Evolutionary conservation across 2,797 vertebrate genomes (phyloP), one percentile per base, ranked within the genome.

Genomic region (Remorina albescens): DNA sequence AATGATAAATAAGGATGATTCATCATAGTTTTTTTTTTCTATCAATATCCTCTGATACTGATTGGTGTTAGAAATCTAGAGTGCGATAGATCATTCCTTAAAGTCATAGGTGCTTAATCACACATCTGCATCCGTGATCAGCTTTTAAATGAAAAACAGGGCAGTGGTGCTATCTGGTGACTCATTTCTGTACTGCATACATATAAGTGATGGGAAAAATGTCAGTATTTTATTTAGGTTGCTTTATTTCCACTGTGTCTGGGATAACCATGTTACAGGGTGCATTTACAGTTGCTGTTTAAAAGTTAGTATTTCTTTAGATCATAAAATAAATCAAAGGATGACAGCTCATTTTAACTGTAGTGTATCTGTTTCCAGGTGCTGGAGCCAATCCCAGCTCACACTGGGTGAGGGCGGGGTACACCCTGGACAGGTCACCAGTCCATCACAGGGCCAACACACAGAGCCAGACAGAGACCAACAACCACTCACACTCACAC

Each of bases 121-220:
- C 15, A 26, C 6, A 0, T 21, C 34, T 37, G 4, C 55, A 9
- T n/a, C 36, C 12, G 2, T 26, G 2, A 41, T 19, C 13, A 36
- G 32, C 32, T 26, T 26, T 18, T 30, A 7, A 11, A 18, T 15
- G 7, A 4, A 39, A 65, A 28, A 46, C 2, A 9, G 11, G 5
- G 1, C 2, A 10, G 2, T 63, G 34, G 5, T 39, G 32, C 54
- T 77, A 74, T 60, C 77, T 71, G 23, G 10, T 77, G 74, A 8
- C 23, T 2, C 0, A 10, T 42, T 15, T 34, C 0, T 67, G 34
- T 8, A 57, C 39, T 41, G 53, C 77, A 74, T 3, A 26, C 21
- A 4, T 16, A 23, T 8, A 26, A 4, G 46, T 9, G 1, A 21
- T 42, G 1, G 19, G 9, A 44, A 50, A 64, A 44, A n/a, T 41